Evolutionary conservation across 1,140 invertebrate genomes (phyloP), one percentile per base, ranked within the genome.

Genomic region (Temnothorax curvispinosus): DNA sequence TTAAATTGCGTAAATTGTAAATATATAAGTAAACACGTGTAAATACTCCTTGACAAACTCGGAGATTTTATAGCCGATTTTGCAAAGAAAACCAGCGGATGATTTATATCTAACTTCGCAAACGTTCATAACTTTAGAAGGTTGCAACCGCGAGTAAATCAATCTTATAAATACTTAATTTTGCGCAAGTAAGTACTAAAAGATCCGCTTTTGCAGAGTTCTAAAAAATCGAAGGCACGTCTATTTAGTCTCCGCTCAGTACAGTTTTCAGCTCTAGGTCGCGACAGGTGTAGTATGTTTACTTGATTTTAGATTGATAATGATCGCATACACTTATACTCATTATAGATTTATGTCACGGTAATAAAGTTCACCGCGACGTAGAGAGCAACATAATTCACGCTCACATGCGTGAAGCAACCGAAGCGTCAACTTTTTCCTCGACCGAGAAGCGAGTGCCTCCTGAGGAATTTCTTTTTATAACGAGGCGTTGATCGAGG

Each of bases 281-380:
- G 32, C 2, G 32, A n/a, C n/a, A 13, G 1, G 27, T 27, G 8
- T 11, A 13, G 13, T 9, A 9, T 27, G n/a, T 75, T 60, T 58
- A 38, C 32, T 60, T 74, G 21, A 56, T 47, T 75, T 60, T 4
- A 60, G n/a, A 62, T 50, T 84, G 15, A 71, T 60, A 80, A 38
- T 52, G 64, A 52, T 64, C n/a, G 35, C 50, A 50, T 27, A n/a
- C 4, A n/a, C 18, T 54, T 27, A 27, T 27, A 21, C 32, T 54
- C 32, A 64, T 71, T 81, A 82, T 13, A 87, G 15, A 84, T 84
- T 74, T 58, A 74, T 84, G 47, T 87, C 65, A 72, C 69, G 47
- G 60, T 87, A 64, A 84, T 87, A 87, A 87, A 72, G 56, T 71
- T 84, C 67, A 74, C n/a, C 62, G 52, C 47, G 15, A 21, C 41